phyloP scores from a whole-genome alignment of 2,888 invertebrate species.

The Protodeltote pygarga region DNA sequence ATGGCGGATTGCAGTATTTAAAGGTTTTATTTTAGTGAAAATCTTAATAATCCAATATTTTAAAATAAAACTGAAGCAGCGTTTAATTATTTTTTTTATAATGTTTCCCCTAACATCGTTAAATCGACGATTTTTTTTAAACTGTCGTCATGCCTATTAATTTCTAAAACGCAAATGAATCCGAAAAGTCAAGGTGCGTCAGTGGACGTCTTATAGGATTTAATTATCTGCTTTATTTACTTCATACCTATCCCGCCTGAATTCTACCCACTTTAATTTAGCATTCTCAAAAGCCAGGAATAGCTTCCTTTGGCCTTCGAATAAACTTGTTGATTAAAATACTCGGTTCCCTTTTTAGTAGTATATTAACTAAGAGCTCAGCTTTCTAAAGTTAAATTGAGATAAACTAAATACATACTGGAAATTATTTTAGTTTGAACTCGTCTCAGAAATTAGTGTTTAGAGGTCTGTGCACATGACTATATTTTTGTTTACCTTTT shows the following conservation, averaged over 20 bases:
- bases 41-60: no score
- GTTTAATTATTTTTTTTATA: no score
- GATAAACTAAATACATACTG: neutral
- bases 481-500: neutral
- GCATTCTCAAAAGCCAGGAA: slow-evolving; percentile 12
- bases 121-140: no score
- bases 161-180: no score
- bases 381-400: slow-evolving; percentile 14
- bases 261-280: slow-evolving; percentile 2
- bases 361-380: slow-evolving; percentile 7
- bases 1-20: no score
- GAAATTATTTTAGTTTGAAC: slow-evolving; percentile 1
- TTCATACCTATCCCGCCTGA: neutral
- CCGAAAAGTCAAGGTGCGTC: neutral
- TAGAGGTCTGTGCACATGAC: neutral
- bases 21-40: no score
- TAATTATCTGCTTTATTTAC: neutral
- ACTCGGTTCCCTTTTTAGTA: slow-evolving; percentile 6
- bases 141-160: no score
- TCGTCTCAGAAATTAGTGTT: neutral
- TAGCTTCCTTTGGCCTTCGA: slow-evolving; percentile 10
- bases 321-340: slow-evolving; percentile 32
- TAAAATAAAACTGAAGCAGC: no score
- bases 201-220: neutral
- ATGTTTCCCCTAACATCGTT: no score